Conservation (phyloP, 2,888 invertebrate species). For the Priocnemis perturbator region DNA sequence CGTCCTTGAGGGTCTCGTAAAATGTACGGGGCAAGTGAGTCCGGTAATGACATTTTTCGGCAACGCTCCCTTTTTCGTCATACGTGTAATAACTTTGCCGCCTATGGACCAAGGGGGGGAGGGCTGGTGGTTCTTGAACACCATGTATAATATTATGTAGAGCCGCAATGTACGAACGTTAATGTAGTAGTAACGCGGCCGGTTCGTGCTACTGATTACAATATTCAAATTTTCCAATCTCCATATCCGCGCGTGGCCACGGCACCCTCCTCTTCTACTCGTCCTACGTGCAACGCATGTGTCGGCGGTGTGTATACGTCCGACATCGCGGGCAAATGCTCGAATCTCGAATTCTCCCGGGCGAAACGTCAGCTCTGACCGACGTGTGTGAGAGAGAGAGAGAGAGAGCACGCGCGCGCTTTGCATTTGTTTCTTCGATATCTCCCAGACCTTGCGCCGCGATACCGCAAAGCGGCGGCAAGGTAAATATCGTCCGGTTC, state of each 20-base stretch:
- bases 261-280: neutral
- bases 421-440: constrained; percentile 24
- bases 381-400: too few relatives aligned
- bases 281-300: neutral
- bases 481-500: too few relatives aligned
- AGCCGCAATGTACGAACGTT: constrained; percentile 31
- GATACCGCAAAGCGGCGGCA: constrained; percentile 2
- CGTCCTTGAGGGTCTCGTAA: too few relatives aligned
- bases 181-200: constrained; percentile 55
- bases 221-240: constrained; percentile 67
- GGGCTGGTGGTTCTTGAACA: neutral
- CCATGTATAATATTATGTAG: constrained; percentile 9
- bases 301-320: constrained; percentile 13
- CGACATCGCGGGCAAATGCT: constrained; percentile 12
- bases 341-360: constrained; percentile 26
- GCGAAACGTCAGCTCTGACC: constrained; percentile 8
- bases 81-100: too few relatives aligned
- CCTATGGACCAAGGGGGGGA: too few relatives aligned
- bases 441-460: neutral
- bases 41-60: too few relatives aligned
- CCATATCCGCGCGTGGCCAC: constrained; percentile 54
- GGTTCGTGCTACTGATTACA: constrained; percentile 61
- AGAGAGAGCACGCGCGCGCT: too few relatives aligned
- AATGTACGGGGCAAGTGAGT: too few relatives aligned
- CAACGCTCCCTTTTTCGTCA: too few relatives aligned